Conservation (phyloP, 2,888 invertebrate genomes). For the Neria commutata region DNA sequence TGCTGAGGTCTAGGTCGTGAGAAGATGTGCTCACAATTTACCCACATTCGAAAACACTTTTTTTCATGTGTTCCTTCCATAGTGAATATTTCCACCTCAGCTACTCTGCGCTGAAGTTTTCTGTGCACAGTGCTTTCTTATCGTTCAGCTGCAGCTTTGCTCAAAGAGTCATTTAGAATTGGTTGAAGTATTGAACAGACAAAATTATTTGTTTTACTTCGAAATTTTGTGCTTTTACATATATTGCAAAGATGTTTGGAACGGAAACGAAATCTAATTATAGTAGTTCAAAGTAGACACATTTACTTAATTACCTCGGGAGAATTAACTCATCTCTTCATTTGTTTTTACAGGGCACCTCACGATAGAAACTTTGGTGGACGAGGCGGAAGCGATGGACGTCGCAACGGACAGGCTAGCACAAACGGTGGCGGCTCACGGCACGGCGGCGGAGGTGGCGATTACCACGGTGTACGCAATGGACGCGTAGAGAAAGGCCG, state of each 20-base stretch:
- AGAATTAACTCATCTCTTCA: neutral
- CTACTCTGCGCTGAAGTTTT: too few species aligned
- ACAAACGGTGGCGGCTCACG: conserved; percentile 95
- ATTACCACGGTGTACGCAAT: conserved; percentile 64
- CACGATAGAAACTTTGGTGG: conserved; percentile 57
- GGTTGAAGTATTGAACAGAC: neutral
- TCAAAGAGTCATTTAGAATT: neutral
- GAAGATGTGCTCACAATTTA: too few species aligned
- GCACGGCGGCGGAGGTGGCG: conserved; percentile 94
- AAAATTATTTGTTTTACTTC: neutral
- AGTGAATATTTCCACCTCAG: too few species aligned
- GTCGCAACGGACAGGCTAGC: conserved; percentile 71
- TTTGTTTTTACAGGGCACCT: conserved; percentile 48
- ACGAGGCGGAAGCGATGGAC: conserved; percentile 74
- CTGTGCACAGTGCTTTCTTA: too few species aligned
- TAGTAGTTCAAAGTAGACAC: too few species aligned
- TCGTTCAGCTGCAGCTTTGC: neutral
- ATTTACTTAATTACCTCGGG: neutral
- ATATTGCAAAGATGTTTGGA: neutral
- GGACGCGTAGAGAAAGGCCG: conserved; percentile 63
- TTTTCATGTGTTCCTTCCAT: too few species aligned
- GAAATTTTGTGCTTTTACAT: neutral
- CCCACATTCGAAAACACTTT: too few species aligned
- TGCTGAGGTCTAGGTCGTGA: too few species aligned
- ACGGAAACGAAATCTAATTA: too few species aligned